These are phyloP conservation scores for Strix occidentalis DNA, from an alignment of 2,797 vertebrate genomes.

Conservation along the genomic window DNA sequence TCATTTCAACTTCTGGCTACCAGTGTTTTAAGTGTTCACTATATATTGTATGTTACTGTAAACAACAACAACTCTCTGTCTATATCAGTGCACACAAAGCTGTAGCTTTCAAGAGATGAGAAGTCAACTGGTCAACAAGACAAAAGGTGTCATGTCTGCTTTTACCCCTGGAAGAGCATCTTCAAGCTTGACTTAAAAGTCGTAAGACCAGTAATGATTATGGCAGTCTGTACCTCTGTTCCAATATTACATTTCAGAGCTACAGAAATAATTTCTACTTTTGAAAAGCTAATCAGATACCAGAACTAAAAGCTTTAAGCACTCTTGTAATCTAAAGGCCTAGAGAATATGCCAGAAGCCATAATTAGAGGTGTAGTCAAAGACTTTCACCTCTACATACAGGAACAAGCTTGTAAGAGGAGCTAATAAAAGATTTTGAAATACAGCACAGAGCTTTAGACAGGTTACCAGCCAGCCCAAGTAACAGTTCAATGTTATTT, in stretches of 20 bases:
- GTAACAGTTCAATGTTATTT: not conserved
- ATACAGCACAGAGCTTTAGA: not conserved
- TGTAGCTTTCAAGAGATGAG: not conserved
- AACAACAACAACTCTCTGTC: not conserved
- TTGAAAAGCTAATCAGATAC: not conserved
- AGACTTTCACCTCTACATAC: not conserved
- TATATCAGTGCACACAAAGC: not conserved
- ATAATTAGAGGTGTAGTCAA: not conserved
- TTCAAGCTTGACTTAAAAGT: not conserved
- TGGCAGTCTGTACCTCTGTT: not conserved
- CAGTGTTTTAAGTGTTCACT: not conserved
- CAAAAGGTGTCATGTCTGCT: not conserved
- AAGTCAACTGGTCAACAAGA: not conserved
- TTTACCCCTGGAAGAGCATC: not conserved
- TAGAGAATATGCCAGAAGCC: not conserved
- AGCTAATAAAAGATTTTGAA: not conserved
- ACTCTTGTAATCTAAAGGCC: not conserved
- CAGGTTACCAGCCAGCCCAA: not conserved
- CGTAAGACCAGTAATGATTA: not conserved
- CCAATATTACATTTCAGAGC: not conserved
- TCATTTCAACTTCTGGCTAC: not conserved
- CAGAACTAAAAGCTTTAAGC: not conserved
- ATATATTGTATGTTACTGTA: not conserved
- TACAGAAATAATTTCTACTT: not conserved
- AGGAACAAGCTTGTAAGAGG: not conserved